Conservation (phyloP, 2,113 vertebrate species). For the Melanotaenia duboulayi region DNA sequence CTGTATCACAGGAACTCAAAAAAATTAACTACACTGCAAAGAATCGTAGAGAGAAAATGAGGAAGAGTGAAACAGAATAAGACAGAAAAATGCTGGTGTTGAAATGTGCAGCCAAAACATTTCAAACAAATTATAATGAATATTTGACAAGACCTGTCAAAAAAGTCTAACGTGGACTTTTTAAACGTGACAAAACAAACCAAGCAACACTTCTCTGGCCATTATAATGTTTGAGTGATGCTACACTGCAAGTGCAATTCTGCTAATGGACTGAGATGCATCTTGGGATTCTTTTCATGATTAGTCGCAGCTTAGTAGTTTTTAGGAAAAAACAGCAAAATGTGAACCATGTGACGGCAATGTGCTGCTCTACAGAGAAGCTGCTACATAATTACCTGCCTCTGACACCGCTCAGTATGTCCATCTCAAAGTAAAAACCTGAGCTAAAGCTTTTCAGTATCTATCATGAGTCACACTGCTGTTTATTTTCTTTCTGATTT, state of each 20-base stretch:
- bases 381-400: slow-evolving; percentile 64
- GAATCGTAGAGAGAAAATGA: slow-evolving; percentile 47
- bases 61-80: slow-evolving; percentile 80
- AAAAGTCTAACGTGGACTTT: slow-evolving; percentile 65
- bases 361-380: slow-evolving; percentile 50
- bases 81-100: slow-evolving; percentile 70
- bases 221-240: slow-evolving; percentile 72
- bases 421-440: slow-evolving; percentile 44
- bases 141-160: slow-evolving; percentile 86
- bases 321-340: slow-evolving; percentile 40
- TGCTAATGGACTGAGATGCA: slow-evolving; percentile 57
- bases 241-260: slow-evolving; percentile 61
- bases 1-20: slow-evolving; percentile 83
- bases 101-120: slow-evolving; percentile 87
- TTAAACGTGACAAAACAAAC: slow-evolving; percentile 75
- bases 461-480: slow-evolving; percentile 47
- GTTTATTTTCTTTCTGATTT: slow-evolving; percentile 18
- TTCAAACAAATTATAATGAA: slow-evolving; percentile 86
- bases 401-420: slow-evolving; percentile 67
- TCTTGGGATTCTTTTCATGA: slow-evolving; percentile 65
- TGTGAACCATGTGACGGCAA: slow-evolving; percentile 58
- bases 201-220: slow-evolving; percentile 42
- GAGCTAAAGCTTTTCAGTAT: slow-evolving; percentile 46
- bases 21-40: slow-evolving; percentile 75
- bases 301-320: slow-evolving; percentile 60